Conservation (phyloP, 2,888 invertebrate species). For the Neoascia interrupta region DNA sequence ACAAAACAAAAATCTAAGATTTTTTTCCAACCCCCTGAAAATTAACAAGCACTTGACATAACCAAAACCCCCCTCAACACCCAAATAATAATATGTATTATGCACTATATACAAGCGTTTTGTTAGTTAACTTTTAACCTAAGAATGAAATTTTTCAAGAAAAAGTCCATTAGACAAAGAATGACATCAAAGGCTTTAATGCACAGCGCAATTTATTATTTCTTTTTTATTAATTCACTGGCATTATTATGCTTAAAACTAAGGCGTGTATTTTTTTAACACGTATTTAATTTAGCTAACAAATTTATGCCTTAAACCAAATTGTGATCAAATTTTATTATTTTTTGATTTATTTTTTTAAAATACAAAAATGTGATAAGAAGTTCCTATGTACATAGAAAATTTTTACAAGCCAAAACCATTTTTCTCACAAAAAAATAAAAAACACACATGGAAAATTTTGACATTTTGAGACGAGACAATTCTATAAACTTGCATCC, state of each 20-base stretch:
- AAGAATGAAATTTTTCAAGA: not conserved
- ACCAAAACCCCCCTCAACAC: conserved; percentile 13
- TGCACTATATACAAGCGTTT: conserved; percentile 50
- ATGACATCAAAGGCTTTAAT: conserved; percentile 20
- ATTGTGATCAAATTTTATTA: conserved; percentile 49
- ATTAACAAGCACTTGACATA: conserved; percentile 49
- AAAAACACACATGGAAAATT: conserved; percentile 14
- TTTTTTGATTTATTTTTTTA: conserved; percentile 9
- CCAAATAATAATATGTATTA: conserved; percentile 14
- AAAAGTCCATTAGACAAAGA: conserved; percentile 6
- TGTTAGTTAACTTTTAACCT: conserved; percentile 26
- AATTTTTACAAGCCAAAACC: conserved; percentile 43
- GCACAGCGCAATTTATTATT: conserved; percentile 34
- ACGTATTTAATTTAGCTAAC: conserved; percentile 32
- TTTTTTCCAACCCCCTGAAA: conserved; percentile 24
- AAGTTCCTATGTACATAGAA: conserved; percentile 62
- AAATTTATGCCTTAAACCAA: conserved; percentile 39
- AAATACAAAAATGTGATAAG: conserved; percentile 44
- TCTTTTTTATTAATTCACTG: conserved; percentile 7
- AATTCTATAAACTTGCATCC: conserved; percentile 18
- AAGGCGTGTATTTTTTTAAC: conserved; percentile 39
- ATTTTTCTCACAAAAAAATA: not conserved
- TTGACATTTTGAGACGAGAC: conserved; percentile 30
- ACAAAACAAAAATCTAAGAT: conserved; percentile 22
- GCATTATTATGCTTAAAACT: conserved; percentile 33